phyloP scores from a whole-genome alignment of 2,113 vertebrate species.

The Alethe castanea region DNA sequence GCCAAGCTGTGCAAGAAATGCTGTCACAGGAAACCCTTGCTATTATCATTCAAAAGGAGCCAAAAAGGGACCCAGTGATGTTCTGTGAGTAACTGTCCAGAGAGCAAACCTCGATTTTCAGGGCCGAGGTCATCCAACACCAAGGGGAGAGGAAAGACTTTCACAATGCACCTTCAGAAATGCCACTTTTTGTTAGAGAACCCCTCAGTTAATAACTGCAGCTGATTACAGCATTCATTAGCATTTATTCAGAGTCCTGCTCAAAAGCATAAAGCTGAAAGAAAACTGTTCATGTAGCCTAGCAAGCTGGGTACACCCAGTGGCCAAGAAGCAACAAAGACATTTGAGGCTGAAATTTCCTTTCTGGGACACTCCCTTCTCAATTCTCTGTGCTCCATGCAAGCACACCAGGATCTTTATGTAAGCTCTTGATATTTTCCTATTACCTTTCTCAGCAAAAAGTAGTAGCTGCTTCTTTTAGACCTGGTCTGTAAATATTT shows the following conservation, averaged over 20 bases:
- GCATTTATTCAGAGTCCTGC: neutral
- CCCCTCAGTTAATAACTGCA: neutral
- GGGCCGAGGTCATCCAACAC: neutral
- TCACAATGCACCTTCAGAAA: neutral
- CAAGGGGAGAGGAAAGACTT: neutral
- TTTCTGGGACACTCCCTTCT: neutral
- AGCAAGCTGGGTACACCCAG: neutral
- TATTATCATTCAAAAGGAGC: constrained; percentile 21
- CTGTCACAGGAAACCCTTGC: constrained; percentile 44
- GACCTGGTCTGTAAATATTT: neutral
- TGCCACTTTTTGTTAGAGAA: neutral
- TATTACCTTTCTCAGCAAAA: neutral
- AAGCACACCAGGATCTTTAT: neutral
- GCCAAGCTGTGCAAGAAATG: constrained; percentile 48
- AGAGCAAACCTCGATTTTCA: neutral
- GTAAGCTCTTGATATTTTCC: neutral
- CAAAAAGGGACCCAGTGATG: neutral
- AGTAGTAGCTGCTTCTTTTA: neutral
- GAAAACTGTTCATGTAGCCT: rapidly evolving
- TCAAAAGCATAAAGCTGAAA: neutral
- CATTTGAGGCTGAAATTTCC: neutral
- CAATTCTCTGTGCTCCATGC: neutral
- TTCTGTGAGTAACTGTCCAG: constrained; percentile 14
- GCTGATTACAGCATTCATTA: neutral
- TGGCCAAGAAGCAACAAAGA: neutral